phyloP scores from a whole-genome alignment of 2,797 vertebrate species.

The Epinephelus coioides region DNA sequence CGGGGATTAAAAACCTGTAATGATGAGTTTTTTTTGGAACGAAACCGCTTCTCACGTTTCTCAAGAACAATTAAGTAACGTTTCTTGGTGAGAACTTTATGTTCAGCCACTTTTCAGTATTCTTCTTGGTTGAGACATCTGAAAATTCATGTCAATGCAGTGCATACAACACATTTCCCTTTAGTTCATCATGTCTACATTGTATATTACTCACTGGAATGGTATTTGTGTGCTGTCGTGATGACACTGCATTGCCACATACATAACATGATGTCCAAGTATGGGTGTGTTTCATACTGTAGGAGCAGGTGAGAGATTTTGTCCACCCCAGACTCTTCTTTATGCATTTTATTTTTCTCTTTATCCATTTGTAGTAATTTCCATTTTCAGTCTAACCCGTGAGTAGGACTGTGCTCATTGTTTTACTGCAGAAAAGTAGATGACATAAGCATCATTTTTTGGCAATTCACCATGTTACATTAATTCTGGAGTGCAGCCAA shows the following conservation, averaged over 20 bases:
- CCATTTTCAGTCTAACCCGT: conserved; percentile 21
- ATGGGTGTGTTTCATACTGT: conserved; percentile 25
- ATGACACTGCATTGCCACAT: conserved; percentile 42
- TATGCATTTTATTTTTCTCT: conserved; percentile 17
- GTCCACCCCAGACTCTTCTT: background rate
- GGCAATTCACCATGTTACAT: conserved; percentile 77
- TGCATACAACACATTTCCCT: no score
- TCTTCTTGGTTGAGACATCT: conserved; percentile 15
- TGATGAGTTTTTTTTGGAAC: conserved; percentile 41
- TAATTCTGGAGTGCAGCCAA: conserved; percentile 78
- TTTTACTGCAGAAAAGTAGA: conserved; percentile 70
- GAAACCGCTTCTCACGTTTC: conserved; percentile 52
- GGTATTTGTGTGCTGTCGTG: conserved; percentile 51
- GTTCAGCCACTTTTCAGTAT: conserved; percentile 7
- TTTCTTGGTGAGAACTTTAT: conserved; percentile 15
- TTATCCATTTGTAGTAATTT: conserved; percentile 41
- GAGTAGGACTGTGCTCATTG: conserved; percentile 17
- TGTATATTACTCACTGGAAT: conserved; percentile 12
- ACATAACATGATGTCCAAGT: conserved; percentile 30
- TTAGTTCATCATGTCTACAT: background rate
- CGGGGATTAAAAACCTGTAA: conserved; percentile 64
- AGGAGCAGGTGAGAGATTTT: conserved; percentile 14
- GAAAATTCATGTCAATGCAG: background rate
- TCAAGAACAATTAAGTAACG: conserved; percentile 18
- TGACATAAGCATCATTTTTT: conserved; percentile 77